Evolutionary conservation across 2,113 vertebrate genomes (phyloP), one percentile per base, ranked within the genome.

Genomic region (Bubo bubo): DNA sequence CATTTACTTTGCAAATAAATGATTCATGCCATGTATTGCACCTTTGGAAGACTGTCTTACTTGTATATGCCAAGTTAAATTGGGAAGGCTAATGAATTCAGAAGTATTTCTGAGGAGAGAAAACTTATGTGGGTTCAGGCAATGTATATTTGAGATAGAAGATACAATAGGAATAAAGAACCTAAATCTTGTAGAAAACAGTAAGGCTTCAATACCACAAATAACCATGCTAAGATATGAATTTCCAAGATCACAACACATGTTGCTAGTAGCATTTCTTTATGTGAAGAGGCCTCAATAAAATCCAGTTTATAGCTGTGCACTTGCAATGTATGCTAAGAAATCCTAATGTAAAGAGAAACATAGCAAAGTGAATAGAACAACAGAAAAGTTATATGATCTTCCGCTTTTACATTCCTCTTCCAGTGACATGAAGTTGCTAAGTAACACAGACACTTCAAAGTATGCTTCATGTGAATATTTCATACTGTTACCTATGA

Each of bases 1-100:
- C 70, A 89, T 91, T 94, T 94, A n/a, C 73, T 82, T 89, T 93
- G 53, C 87, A 90, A 45, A 79, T 93, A 94, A 94, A 93, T 90
- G 77, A 94, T 94, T 96, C 62, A 94, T 91, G 30, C 32, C 30
- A 15, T 50, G 28, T 27, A 91, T 72, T 79, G 30, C 27, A 85
- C 43, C 39, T 93, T 72, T 88, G 43, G 52, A 96, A 93, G 23
- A 7, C 11, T 85, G 15, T 37, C 43, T 88, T 93, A 72, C 52
- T 89, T 72, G 32, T 53, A 8, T 22, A 41, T 77, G 86, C n/a
- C n/a, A 87, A 67, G 62, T 50, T 68, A 67, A 87, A 81, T 64
- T 75, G 87, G 11, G 73, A 87, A 86, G 34, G 26, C 19, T 87
- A 76, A 91, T 84, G 45, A 81, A 83, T 93, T 93, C 30, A 24